A percentile compares a stretch with the other conserved stretches of the same genome.
Conservation (phyloP, 2,888 invertebrate genomes). For the Meloe dianella region DNA sequence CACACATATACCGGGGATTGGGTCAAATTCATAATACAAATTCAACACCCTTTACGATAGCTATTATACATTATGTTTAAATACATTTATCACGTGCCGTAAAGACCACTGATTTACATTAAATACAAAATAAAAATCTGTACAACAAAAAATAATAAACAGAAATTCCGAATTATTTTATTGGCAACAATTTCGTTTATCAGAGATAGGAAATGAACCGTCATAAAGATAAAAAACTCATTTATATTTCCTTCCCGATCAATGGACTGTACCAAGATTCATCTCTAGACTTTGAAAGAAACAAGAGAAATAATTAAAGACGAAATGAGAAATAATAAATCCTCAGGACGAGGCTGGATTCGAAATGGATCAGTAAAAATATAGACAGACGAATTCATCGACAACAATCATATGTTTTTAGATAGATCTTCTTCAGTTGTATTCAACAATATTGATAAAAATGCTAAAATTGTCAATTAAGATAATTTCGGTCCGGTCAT, state of each 20-base stretch:
- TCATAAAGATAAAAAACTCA: conserved; percentile 5
- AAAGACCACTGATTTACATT: conserved; percentile 7
- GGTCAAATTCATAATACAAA: conserved; percentile 16
- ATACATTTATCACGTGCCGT: conserved; percentile 22
- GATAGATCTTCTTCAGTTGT: neutral
- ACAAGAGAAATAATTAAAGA: conserved; percentile 1
- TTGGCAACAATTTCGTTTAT: neutral
- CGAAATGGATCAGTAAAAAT: neutral
- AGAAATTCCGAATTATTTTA: neutral
- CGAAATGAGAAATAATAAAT: conserved; percentile 5
- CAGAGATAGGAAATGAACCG: neutral
- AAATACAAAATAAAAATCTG: neutral
- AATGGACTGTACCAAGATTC: neutral
- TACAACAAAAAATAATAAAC: neutral
- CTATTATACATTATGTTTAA: conserved; percentile 16
- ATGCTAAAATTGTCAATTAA: neutral
- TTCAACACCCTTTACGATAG: conserved; percentile 17
- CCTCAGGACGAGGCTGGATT: neutral
- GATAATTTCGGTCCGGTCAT: conserved; percentile 34
- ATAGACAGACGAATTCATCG: neutral
- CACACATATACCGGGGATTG: conserved; percentile 4
- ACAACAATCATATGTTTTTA: too few species aligned
- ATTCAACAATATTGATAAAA: too few species aligned
- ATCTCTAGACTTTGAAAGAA: neutral
- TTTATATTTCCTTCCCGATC: conserved; percentile 1